Conservation (phyloP, 2,888 invertebrate species). For the Gastracanthus pulcherrimus region DNA sequence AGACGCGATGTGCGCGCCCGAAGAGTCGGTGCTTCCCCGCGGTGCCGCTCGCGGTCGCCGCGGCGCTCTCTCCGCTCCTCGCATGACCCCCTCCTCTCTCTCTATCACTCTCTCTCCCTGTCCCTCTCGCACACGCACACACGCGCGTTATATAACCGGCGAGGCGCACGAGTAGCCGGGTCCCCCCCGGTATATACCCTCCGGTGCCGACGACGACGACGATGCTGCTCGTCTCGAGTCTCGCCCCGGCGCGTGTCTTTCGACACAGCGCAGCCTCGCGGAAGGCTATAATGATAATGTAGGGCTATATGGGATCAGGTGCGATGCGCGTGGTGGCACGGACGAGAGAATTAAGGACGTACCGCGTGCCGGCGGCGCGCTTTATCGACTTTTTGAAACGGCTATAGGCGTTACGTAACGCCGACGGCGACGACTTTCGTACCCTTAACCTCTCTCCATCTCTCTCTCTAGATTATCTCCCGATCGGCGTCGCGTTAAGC, state of each 20-base stretch:
- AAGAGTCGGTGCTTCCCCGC: too few relatives aligned
- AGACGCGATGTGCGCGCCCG: too few relatives aligned
- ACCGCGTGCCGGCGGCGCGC: slow-evolving; percentile 5
- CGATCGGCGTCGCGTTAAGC: too few relatives aligned
- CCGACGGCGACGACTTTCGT: background rate
- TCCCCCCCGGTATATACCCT: too few relatives aligned
- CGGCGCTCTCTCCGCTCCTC: background rate
- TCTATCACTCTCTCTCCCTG: too few relatives aligned
- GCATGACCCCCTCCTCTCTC: slow-evolving; percentile 2
- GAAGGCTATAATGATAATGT: background rate
- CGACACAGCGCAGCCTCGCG: background rate
- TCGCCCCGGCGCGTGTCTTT: background rate
- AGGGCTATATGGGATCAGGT: background rate
- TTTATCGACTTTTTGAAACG: slow-evolving; percentile 53
- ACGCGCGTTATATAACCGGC: slow-evolving; percentile 50
- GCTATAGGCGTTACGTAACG: slow-evolving; percentile 64
- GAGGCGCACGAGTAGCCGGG: background rate
- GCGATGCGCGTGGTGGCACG: background rate
- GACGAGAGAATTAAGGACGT: too few relatives aligned
- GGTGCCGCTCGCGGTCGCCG: background rate
- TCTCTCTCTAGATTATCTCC: too few relatives aligned
- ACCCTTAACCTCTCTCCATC: slow-evolving; percentile 57
- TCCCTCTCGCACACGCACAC: background rate
- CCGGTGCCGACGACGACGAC: background rate
- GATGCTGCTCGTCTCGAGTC: background rate